Evolutionary conservation across 2,888 invertebrate genomes (phyloP).

Genomic region (Dynastes hyllus): DNA sequence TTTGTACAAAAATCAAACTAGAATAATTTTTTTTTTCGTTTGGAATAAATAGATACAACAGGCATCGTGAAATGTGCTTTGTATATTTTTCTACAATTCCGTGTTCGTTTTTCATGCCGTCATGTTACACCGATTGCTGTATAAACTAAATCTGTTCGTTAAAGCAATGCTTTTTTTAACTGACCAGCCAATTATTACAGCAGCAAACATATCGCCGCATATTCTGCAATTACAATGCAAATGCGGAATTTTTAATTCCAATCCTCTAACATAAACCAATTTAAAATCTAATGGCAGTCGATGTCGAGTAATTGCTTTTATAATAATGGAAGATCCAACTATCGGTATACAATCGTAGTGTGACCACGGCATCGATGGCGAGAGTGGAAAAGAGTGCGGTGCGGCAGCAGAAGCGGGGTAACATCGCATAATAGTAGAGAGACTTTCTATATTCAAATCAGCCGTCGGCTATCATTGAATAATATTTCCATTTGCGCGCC

Average conservation of each 20-base stretch:
- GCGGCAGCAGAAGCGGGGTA: neutral
- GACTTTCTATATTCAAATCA: conserved; percentile 46
- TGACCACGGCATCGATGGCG: neutral
- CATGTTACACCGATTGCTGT: too few relatives aligned
- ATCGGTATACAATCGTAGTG: neutral
- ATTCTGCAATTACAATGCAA: conserved; percentile 27
- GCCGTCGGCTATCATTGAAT: conserved; percentile 43
- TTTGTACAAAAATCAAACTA: too few relatives aligned
- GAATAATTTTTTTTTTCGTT: too few relatives aligned
- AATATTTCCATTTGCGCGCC: conserved; percentile 45
- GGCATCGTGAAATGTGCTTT: too few relatives aligned
- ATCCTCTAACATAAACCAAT: conserved; percentile 9
- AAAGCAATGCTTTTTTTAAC: neutral
- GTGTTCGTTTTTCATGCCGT: too few relatives aligned
- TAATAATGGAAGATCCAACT: conserved; percentile 28
- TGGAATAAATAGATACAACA: too few relatives aligned
- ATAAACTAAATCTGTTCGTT: too few relatives aligned
- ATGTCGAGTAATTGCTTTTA: conserved; percentile 42
- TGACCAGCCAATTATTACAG: conserved; percentile 1
- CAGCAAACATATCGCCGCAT: neutral
- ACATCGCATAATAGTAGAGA: conserved; percentile 13
- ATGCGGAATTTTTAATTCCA: conserved; percentile 28
- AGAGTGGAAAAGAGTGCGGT: conserved; percentile 4
- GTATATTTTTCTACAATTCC: too few relatives aligned
- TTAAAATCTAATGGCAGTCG: conserved; percentile 38